These are phyloP conservation scores for Caradrina clavipalpis DNA, from an alignment of 2,888 invertebrate genomes.

Conservation along the genomic window DNA sequence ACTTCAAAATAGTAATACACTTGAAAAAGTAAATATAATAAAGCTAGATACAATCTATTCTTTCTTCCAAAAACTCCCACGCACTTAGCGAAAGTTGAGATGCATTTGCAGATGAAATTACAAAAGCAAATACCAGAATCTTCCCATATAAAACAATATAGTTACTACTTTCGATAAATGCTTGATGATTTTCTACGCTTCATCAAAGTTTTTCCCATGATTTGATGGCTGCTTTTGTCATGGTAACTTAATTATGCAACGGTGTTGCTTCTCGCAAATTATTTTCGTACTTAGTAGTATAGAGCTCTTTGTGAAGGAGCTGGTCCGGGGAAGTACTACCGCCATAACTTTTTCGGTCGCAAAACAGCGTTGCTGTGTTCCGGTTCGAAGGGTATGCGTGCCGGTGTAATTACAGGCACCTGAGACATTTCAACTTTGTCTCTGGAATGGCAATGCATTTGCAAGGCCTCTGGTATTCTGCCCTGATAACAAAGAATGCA, in stretches of 20 bases:
- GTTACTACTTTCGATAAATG: constrained; percentile 26
- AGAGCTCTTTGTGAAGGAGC: no score
- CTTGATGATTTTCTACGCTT: constrained; percentile 4
- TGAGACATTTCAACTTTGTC: no score
- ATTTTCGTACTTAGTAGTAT: not conserved
- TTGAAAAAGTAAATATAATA: constrained; percentile 1
- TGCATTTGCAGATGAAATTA: not conserved
- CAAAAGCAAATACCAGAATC: not conserved
- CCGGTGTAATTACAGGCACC: no score
- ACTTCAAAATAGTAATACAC: no score
- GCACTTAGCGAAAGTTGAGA: constrained; percentile 24
- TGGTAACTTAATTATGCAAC: not conserved
- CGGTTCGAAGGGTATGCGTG: no score
- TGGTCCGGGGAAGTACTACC: no score
- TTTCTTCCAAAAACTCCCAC: constrained; percentile 21
- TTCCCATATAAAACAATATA: constrained; percentile 31
- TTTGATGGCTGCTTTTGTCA: not conserved
- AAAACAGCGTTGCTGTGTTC: no score
- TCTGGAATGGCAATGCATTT: no score
- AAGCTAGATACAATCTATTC: not conserved
- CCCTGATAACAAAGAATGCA: no score
- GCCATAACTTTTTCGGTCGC: no score
- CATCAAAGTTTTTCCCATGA: constrained; percentile 30
- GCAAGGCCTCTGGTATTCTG: no score
- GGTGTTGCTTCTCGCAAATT: not conserved